Evolutionary conservation across 2,888 invertebrate genomes (phyloP), one percentile per base, ranked within the genome.

Genomic region (Uropetala carovei): DNA sequence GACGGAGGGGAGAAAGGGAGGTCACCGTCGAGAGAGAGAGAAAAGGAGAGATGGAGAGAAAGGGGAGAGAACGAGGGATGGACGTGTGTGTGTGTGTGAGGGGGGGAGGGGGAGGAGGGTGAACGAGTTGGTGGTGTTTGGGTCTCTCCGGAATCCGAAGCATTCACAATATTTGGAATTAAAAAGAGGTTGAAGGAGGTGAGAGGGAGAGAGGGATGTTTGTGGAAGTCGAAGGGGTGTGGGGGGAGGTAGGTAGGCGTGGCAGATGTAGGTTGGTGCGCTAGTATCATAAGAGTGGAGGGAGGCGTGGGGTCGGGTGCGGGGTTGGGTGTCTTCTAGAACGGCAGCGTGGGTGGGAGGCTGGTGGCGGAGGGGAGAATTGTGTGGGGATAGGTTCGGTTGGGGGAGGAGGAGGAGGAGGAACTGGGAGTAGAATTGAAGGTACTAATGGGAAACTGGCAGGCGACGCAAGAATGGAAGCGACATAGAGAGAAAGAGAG

Each of bases 111-210:
- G n/a, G n/a, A n/a, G n/a, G 11, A 30, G 91, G 27, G 91, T 64
- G 16, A n/a, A 10, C 11, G 43, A 22, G 91, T n/a, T 9, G 22
- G 43, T 22, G 0, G 16, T n/a, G 83, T 10, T 43, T n/a, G n/a
- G 56, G 83, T n/a, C 5, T 18, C 83, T 18, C n/a, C 82, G 92
- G 92, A 27, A 92, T 84, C 64, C 92, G 92, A 84, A 92, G 92
- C 59, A 92, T 92, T 59, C 92, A 83, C 92, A 60, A 92, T 92
- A 84, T 92, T 92, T 60, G 84, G 64, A 92, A 92, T 92, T 92
- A 84, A 82, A 83, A 82, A 83, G n/a, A 81, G 75, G 56, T 18
- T 27, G 89, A 58, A 13, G 7, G 14, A 18, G 11, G 68, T 22
- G 68, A 56, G 56, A 56, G 22, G 57, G 56, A 10, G 11, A 11